Conservation (phyloP, 2,888 invertebrate genomes). For the Cantharis rufa region DNA sequence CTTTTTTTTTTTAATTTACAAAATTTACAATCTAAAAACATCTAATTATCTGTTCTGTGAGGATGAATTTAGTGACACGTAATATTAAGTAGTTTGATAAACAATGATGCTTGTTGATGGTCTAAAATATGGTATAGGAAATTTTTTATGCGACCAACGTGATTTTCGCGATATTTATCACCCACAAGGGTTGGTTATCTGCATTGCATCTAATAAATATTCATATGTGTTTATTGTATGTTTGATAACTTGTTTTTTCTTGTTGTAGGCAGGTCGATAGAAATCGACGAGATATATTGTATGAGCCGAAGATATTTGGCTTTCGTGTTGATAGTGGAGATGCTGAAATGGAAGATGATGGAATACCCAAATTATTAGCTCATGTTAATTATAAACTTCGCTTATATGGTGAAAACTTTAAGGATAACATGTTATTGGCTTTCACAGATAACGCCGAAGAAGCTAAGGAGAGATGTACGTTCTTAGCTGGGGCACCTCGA, state of each 20-base stretch:
- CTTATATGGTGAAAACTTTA: slow-evolving; percentile 75
- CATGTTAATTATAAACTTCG: slow-evolving; percentile 66
- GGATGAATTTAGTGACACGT: no score
- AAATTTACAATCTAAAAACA: no score
- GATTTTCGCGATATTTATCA: neutral
- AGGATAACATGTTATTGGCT: slow-evolving; percentile 67
- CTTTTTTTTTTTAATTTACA: no score
- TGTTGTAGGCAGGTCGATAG: slow-evolving; percentile 9
- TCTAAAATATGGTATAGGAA: no score
- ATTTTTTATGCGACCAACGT: neutral
- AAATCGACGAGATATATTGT: neutral
- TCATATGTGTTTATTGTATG: neutral
- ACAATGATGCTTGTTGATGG: no score
- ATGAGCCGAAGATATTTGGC: slow-evolving; percentile 56
- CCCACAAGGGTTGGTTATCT: neutral
- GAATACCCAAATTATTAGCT: slow-evolving; percentile 71
- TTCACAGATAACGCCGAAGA: slow-evolving; percentile 67
- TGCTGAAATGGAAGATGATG: slow-evolving; percentile 60
- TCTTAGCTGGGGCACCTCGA: neutral
- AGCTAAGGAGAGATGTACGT: slow-evolving; percentile 63
- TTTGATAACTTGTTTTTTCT: neutral
- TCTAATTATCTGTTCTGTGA: no score
- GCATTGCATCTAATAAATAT: neutral
- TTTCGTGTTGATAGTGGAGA: slow-evolving; percentile 62
- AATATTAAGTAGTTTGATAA: no score